Conservation (phyloP, 1,140 invertebrate species). For the Helicoverpa armigera region DNA sequence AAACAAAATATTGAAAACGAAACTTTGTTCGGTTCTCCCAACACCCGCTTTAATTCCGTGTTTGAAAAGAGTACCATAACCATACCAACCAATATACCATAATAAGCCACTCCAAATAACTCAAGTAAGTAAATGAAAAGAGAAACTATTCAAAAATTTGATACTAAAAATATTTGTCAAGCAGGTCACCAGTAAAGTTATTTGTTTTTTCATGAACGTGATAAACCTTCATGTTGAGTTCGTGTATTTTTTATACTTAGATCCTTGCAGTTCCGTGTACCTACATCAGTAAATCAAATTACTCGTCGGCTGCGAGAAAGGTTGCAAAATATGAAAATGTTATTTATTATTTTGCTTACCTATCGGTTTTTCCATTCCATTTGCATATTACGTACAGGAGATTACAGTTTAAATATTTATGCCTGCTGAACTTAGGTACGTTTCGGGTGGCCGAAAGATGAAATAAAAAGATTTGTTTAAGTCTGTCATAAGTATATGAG, state of each 20-base stretch:
- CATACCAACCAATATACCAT: no score
- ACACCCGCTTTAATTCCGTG: no score
- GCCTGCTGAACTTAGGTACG: not conserved
- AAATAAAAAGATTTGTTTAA: not conserved
- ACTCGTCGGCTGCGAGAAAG: constrained; percentile 19
- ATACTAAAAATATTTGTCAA: no score
- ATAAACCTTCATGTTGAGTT: not conserved
- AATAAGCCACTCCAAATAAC: no score
- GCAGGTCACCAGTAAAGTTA: no score
- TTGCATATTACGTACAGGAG: constrained; percentile 19
- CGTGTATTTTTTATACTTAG: not conserved
- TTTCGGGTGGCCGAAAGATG: not conserved
- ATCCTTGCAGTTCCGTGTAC: constrained; percentile 1
- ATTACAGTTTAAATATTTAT: constrained; percentile 20
- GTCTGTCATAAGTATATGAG: not conserved
- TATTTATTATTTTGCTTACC: constrained; percentile 18
- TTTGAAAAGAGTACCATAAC: no score
- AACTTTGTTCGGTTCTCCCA: no score
- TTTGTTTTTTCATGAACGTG: no score
- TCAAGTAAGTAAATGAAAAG: no score
- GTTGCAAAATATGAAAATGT: constrained; percentile 19
- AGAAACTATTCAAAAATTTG: no score
- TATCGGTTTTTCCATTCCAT: constrained; percentile 25
- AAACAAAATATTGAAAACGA: no score
- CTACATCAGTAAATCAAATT: constrained; percentile 26